A percentile compares a stretch with the other conserved stretches of the same genome.
These are phyloP conservation scores for Drosophila limbata DNA, from an alignment of 2,888 invertebrate species.

Conservation along the genomic window DNA sequence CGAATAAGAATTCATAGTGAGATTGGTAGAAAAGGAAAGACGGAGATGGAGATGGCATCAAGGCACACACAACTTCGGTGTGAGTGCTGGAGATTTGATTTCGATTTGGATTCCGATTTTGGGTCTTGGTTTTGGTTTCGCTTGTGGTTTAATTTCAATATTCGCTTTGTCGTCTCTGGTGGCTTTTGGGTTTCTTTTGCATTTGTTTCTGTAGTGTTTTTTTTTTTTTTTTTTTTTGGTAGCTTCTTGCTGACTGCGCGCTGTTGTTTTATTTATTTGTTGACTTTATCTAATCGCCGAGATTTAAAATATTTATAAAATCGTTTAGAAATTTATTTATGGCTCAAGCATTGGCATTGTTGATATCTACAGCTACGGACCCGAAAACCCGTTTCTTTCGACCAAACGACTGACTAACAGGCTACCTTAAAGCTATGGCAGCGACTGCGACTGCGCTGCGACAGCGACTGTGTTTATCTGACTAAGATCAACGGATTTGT, in stretches of 20 bases:
- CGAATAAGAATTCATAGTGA: conserved; percentile 9
- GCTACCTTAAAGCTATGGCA: conserved; percentile 36
- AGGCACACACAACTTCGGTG: conserved; percentile 22
- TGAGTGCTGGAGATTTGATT: conserved; percentile 53
- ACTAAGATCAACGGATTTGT: conserved; percentile 72
- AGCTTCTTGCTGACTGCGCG: conserved; percentile 34
- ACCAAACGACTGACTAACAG: conserved; percentile 42
- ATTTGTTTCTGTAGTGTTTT: conserved; percentile 23
- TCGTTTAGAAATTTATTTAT: conserved; percentile 82
- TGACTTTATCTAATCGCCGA: conserved; percentile 81
- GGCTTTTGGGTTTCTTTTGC: conserved; percentile 23
- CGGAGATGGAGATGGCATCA: conserved; percentile 10
- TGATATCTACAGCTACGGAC: conserved; percentile 61
- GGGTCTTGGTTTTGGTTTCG: conserved; percentile 26
- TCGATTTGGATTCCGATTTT: conserved; percentile 37
- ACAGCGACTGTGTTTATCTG: conserved; percentile 64
- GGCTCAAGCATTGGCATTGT: conserved; percentile 77
- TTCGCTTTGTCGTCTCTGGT: conserved; percentile 29
- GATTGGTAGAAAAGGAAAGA: conserved; percentile 3
- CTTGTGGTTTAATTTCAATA: conserved; percentile 34
- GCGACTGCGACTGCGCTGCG: conserved; percentile 17
- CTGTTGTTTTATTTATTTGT: conserved; percentile 82
- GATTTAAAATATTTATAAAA: conserved; percentile 82
- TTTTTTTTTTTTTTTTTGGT: conserved; percentile 13
- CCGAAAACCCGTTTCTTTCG: conserved; percentile 59